Percentiles rank a stretch among this genome's conserved stretches.
Evolutionary conservation across 2,797 vertebrate species (phyloP).

Genomic region (Chaetodon trifasciatus): DNA sequence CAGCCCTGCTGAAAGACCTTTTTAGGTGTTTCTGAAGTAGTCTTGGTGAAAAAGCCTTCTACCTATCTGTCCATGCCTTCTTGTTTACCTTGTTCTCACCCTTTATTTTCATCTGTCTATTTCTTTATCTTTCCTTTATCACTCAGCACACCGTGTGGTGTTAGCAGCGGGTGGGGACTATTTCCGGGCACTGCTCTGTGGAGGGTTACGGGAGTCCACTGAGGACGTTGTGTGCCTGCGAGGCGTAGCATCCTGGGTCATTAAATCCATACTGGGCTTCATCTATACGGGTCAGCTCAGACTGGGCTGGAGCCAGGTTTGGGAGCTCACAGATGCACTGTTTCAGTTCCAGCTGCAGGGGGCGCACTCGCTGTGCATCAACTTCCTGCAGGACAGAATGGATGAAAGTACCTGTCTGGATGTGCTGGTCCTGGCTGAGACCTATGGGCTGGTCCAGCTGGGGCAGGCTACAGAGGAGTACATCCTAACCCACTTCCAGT

Average conservation of each 20-base stretch:
- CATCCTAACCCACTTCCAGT: conserved; percentile 33
- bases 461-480: conserved; percentile 17
- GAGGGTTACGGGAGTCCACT: conserved; percentile 46
- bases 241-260: conserved; percentile 17
- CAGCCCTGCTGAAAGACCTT: not conserved
- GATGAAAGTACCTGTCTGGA: conserved; percentile 45
- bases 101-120: not conserved
- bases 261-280: conserved; percentile 38
- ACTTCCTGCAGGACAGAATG: conserved; percentile 32
- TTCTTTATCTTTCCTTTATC: not conserved
- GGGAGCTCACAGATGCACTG: conserved; percentile 83
- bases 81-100: not conserved
- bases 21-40: not conserved
- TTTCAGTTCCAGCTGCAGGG: conserved; percentile 83
- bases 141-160: conserved; percentile 23
- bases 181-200: conserved; percentile 39
- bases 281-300: conserved; percentile 34
- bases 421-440: conserved; percentile 48
- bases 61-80: not conserved
- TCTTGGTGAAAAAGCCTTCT: not conserved
- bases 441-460: conserved; percentile 22
- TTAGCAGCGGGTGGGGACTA: conserved; percentile 49
- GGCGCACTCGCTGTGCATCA: conserved; percentile 83
- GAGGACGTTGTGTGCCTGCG: conserved; percentile 31
- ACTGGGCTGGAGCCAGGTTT: conserved; percentile 79